Conservation (phyloP, 2,797 vertebrate genomes). For the Enteromius viviparus region DNA sequence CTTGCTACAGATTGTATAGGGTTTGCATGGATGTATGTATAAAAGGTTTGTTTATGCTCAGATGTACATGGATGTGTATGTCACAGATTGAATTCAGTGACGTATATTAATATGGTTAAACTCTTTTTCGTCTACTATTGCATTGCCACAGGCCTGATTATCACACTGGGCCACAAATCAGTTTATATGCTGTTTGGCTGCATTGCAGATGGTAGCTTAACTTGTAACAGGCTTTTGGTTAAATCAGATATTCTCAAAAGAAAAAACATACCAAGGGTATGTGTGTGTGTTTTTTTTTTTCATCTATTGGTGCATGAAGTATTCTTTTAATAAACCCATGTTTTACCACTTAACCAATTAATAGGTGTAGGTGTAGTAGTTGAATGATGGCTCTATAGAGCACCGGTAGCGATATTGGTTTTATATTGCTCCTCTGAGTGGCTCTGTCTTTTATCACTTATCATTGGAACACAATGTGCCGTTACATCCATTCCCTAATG, state of each 20-base stretch:
- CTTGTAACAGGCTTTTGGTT: conserved; percentile 23
- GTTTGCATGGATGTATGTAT: conserved; percentile 11
- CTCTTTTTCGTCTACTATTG: too few relatives aligned
- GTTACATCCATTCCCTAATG: conserved; percentile 2
- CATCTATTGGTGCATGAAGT: background rate
- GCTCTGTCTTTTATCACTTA: background rate
- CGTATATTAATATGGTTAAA: too few relatives aligned
- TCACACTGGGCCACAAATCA: background rate
- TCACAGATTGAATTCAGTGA: background rate
- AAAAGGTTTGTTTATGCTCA: background rate
- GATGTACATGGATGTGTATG: conserved; percentile 12
- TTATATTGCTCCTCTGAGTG: background rate
- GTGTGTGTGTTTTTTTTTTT: background rate
- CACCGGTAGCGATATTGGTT: background rate
- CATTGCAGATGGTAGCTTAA: conserved; percentile 15
- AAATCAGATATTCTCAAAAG: conserved; percentile 22
- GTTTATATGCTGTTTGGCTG: background rate
- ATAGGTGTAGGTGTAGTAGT: background rate
- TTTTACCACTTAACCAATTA: background rate
- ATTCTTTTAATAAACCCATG: background rate
- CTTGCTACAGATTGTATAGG: conserved; percentile 43
- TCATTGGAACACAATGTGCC: background rate
- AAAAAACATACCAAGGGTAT: background rate
- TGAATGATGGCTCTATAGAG: background rate
- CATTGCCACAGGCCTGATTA: background rate